phyloP scores from a whole-genome alignment of 1,140 invertebrate species.

The Brachionus angularis region DNA sequence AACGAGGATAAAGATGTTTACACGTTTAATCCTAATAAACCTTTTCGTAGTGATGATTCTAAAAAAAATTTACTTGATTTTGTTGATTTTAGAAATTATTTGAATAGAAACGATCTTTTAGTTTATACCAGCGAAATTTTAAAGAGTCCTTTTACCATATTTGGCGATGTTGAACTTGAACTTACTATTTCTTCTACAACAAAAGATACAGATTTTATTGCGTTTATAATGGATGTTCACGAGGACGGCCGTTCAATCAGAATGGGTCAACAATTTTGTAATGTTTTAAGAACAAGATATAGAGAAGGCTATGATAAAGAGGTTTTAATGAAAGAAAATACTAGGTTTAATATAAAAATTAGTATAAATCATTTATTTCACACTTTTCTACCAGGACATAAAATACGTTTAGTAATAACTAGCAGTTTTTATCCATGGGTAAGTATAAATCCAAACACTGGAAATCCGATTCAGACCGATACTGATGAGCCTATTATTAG shows the following conservation, averaged over 20 bases:
- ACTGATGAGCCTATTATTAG: not conserved
- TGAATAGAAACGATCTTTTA: slow-evolving; percentile 3
- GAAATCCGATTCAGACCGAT: not conserved
- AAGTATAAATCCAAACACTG: not conserved
- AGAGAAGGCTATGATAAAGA: slow-evolving; percentile 25
- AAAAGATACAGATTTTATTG: slow-evolving; percentile 20
- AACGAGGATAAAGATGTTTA: not conserved
- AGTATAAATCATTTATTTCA: slow-evolving; percentile 8
- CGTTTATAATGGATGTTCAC: not conserved
- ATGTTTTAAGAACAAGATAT: slow-evolving; percentile 14
- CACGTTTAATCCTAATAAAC: slow-evolving; percentile 1
- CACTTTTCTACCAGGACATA: slow-evolving; percentile 26
- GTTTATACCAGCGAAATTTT: slow-evolving; percentile 3
- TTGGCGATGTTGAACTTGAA: not conserved
- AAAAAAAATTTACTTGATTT: not conserved
- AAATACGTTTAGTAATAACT: not conserved
- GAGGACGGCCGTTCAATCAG: slow-evolving; percentile 6
- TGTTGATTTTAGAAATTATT: slow-evolving; percentile 1
- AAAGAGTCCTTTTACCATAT: slow-evolving; percentile 4
- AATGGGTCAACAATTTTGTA: not conserved
- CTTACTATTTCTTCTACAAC: not conserved
- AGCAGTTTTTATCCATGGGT: slow-evolving; percentile 20
- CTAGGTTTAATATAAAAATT: slow-evolving; percentile 8
- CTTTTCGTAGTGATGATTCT: not conserved
- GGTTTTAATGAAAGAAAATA: slow-evolving; percentile 13